These are phyloP conservation scores for Hirundo rustica DNA, from an alignment of 2,797 vertebrate species.

Conservation along the genomic window DNA sequence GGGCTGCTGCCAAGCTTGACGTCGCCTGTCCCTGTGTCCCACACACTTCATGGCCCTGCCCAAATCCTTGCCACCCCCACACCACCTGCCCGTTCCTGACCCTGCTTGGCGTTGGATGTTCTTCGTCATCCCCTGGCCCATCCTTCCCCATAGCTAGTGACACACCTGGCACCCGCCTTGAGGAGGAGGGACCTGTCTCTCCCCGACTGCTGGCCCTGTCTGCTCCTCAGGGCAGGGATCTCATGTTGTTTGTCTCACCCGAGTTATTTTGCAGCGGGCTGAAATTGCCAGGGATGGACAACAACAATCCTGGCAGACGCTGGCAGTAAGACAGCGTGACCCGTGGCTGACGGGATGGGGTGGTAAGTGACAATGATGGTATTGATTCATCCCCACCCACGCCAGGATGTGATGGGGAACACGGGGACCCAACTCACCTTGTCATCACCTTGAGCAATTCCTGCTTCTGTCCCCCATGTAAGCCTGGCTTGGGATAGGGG, in stretches of 20 bases:
- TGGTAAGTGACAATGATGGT: not conserved
- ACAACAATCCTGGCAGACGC: not conserved
- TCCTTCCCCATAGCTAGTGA: not conserved
- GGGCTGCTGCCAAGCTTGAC: not conserved
- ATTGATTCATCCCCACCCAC: constrained; percentile 37
- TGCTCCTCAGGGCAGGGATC: constrained; percentile 1
- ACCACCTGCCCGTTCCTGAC: not conserved
- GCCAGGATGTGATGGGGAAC: constrained; percentile 54
- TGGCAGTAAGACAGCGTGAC: not conserved
- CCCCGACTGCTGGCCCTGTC: not conserved
- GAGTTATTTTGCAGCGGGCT: constrained; percentile 1
- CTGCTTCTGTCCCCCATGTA: rapidly evolving
- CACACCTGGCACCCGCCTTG: not conserved
- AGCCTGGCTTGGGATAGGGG: not conserved
- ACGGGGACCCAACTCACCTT: not conserved
- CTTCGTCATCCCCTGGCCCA: not conserved
- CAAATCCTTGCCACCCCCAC: not conserved
- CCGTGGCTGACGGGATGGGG: not conserved
- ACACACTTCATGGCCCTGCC: not conserved
- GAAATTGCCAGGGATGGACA: not conserved
- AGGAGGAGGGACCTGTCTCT: constrained; percentile 4
- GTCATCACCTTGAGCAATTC: not conserved
- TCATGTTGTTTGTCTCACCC: not conserved
- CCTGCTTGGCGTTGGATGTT: rapidly evolving
- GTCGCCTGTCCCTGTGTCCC: not conserved